Evolutionary conservation across 2,797 vertebrate species (phyloP), one percentile per base, ranked within the genome.

Genomic region (Aulostomus chinensis): DNA sequence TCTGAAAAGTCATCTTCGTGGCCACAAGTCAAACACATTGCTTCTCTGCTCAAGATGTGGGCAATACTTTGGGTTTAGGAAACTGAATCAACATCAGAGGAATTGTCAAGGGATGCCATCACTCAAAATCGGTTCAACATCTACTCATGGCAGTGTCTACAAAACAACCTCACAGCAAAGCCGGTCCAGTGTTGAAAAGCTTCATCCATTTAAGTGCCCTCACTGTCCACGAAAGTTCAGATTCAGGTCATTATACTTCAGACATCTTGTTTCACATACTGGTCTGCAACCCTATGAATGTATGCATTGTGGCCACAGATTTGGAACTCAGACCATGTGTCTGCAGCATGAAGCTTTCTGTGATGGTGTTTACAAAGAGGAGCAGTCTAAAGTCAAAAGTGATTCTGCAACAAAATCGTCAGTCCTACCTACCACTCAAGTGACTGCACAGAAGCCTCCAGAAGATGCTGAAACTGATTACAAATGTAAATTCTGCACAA

Each of bases 401-500:
- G 31, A 54, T 40, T 14, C n/a, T 25, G 49, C 31, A 54, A 16
- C 8, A 46, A 29, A 42, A 30, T 26, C 39, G 4, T 46, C 32
- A 24, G 39, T 35, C 14, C 16, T n/a, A 10, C 36, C 66, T 12
- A 20, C 20, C 59, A 4, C 50, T 2, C 51, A 21, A 57, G 63
- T 75, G 10, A n/a, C 22, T 24, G 26, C 34, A 15, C 35, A 54
- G 22, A 61, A 51, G 15, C 9, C 29, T 4, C 16, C 37, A 35
- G 30, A 33, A 40, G 72, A 74, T 14, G 49, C 22, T 35, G 68
- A 79, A 14, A 20, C 36, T 3, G 57, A 84, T 8, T 86, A 80
- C 32, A 90, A 90, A 53, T 93, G 92, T 56, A 92, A 84, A 67
- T 92, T 93, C 70, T 93, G 92, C 58, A 91, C 87, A 0, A 92